Conservation (phyloP, 1,140 invertebrate genomes). For the Achroia grisella region DNA sequence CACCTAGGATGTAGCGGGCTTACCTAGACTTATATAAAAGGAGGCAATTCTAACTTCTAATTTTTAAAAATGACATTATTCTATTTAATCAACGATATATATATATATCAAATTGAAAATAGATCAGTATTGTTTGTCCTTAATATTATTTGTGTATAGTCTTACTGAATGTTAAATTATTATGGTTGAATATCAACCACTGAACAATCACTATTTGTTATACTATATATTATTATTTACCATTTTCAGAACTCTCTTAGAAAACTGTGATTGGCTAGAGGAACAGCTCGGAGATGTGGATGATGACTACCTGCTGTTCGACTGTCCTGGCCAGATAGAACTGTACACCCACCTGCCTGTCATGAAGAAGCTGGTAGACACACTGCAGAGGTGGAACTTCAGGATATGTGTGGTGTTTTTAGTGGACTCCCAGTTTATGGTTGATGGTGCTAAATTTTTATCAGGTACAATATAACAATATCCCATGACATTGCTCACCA, state of each 20-base stretch:
- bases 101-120: too few species aligned
- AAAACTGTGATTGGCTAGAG: constrained; percentile 94
- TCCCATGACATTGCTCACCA: too few species aligned
- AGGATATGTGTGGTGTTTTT: constrained; percentile 94
- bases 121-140: too few species aligned
- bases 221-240: constrained; percentile 1
- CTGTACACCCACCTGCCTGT: constrained; percentile 96
- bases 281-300: constrained; percentile 86
- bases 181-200: too few species aligned
- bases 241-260: constrained; percentile 84
- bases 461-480: constrained; percentile 70
- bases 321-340: constrained; percentile 99
- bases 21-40: too few species aligned
- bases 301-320: constrained; percentile 98
- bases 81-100: too few species aligned
- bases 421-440: constrained; percentile 97
- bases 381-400: constrained; percentile 92
- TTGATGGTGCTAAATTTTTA: constrained; percentile 96
- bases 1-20: too few species aligned
- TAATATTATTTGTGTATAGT: too few species aligned
- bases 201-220: too few species aligned
- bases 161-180: too few species aligned
- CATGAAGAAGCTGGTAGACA: constrained; percentile 87
- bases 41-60: too few species aligned
- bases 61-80: too few species aligned